Evolutionary conservation across 1,140 invertebrate species (phyloP).

Genomic region (Drosophila hydei): DNA sequence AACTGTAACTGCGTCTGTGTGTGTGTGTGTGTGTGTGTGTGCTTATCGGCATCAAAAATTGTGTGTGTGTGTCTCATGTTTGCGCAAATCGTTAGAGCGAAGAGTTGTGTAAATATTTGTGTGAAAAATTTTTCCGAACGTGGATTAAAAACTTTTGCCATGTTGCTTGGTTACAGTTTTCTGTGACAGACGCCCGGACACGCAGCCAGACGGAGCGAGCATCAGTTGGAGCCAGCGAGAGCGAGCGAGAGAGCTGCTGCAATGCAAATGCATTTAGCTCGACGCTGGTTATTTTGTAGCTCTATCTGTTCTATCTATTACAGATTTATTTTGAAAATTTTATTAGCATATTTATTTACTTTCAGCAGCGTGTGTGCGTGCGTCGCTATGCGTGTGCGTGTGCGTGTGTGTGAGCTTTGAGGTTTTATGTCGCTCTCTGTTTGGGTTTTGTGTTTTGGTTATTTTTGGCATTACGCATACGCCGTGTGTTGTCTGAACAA

Average conservation of each 20-base stretch:
- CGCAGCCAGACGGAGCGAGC: background rate
- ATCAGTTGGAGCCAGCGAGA: background rate
- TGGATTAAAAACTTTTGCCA: conserved; percentile 80
- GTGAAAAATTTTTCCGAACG: conserved; percentile 80
- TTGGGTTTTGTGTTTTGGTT: conserved; percentile 63
- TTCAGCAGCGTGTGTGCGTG: conserved; percentile 32
- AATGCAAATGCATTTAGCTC: conserved; percentile 55
- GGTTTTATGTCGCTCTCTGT: conserved; percentile 48
- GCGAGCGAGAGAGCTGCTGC: background rate
- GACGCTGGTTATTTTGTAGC: conserved; percentile 68
- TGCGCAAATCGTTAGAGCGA: conserved; percentile 80
- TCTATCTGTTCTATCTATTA: conserved; percentile 77
- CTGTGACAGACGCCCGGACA: conserved; percentile 23
- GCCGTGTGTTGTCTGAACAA: conserved; percentile 45
- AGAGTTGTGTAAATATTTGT: conserved; percentile 82
- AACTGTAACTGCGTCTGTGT: conserved; percentile 52
- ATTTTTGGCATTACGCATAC: conserved; percentile 75
- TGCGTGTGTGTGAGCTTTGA: conserved; percentile 25
- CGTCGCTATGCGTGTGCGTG: conserved; percentile 2
- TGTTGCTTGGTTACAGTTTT: conserved; percentile 67
- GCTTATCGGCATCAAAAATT: conserved; percentile 76
- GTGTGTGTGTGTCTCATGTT: conserved; percentile 67
- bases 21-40: conserved; percentile 48
- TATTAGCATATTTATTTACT: conserved; percentile 81
- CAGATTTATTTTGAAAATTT: conserved; percentile 81